Percentiles rank a stretch among this genome's conserved stretches.
These are phyloP conservation scores for Seriola aureovittata DNA, from an alignment of 2,113 vertebrate genomes.

Conservation along the genomic window DNA sequence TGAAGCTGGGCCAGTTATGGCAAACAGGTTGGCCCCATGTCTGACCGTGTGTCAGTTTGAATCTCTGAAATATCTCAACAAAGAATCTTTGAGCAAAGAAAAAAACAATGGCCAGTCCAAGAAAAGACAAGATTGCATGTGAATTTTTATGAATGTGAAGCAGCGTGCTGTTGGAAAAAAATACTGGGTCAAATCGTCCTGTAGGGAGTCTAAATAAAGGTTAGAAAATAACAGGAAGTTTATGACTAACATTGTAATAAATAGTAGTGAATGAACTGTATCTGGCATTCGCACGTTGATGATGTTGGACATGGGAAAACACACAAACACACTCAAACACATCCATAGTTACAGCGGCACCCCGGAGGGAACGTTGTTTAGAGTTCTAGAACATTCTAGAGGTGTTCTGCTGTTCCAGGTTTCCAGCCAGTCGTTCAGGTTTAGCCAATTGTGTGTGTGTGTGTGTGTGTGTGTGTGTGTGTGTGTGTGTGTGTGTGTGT, in stretches of 20 bases:
- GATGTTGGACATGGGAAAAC: conserved; percentile 15
- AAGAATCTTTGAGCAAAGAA: not conserved
- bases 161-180: not conserved
- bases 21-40: not conserved
- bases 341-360: not conserved
- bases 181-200: not conserved
- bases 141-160: not conserved
- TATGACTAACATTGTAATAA: not conserved
- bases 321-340: conserved; percentile 19
- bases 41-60: not conserved
- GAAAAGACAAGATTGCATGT: not conserved
- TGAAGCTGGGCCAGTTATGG: not conserved
- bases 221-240: not conserved
- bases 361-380: conserved; percentile 32
- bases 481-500: conserved; percentile 8
- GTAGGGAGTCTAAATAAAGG: not conserved
- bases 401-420: conserved; percentile 48
- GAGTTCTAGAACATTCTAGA: conserved; percentile 47
- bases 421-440: conserved; percentile 55
- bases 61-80: not conserved
- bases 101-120: not conserved
- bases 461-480: conserved; percentile 7
- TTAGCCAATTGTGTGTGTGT: conserved; percentile 34
- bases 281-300: not conserved
- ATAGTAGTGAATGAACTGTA: not conserved